Evolutionary conservation across 2,888 invertebrate species (phyloP).

Genomic region (Nomada fabriciana): DNA sequence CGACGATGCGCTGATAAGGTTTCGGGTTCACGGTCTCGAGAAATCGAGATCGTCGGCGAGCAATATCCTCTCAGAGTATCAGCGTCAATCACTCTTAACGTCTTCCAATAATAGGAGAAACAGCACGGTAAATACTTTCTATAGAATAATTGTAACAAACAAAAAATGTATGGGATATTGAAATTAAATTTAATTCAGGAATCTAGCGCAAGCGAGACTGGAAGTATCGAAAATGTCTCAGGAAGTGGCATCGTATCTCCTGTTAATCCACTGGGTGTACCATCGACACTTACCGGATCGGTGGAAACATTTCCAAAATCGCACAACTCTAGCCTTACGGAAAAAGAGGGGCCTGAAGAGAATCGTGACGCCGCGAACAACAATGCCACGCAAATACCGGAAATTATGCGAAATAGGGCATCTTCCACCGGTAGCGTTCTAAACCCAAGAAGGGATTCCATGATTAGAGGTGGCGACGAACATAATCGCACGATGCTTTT

Average conservation of each 20-base stretch:
- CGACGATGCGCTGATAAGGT: constrained; percentile 95
- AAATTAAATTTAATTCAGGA: constrained; percentile 69
- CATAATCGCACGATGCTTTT: constrained; percentile 97
- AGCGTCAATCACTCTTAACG: constrained; percentile 75
- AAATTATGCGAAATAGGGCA: constrained; percentile 84
- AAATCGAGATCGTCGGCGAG: constrained; percentile 86
- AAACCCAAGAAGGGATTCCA: constrained; percentile 78
- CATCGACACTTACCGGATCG: constrained; percentile 75
- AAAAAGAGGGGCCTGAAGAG: constrained; percentile 70
- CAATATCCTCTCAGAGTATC: constrained; percentile 85
- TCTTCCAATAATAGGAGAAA: constrained; percentile 78
- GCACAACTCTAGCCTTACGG: constrained; percentile 58
- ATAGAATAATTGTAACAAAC: background rate
- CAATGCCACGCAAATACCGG: constrained; percentile 77
- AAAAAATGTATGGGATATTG: background rate
- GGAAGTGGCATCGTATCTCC: constrained; percentile 82
- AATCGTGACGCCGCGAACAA: constrained; percentile 67
- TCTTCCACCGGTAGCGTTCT: constrained; percentile 84
- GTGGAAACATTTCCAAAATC: constrained; percentile 78
- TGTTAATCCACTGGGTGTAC: constrained; percentile 72
- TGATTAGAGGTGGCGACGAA: constrained; percentile 84
- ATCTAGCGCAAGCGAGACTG: constrained; percentile 80
- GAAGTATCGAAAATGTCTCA: constrained; percentile 80
- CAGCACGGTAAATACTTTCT: constrained; percentile 75
- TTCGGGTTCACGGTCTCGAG: constrained; percentile 91